These are phyloP conservation scores for Tanypteryx hageni DNA, from an alignment of 2,888 invertebrate genomes.

Conservation along the genomic window DNA sequence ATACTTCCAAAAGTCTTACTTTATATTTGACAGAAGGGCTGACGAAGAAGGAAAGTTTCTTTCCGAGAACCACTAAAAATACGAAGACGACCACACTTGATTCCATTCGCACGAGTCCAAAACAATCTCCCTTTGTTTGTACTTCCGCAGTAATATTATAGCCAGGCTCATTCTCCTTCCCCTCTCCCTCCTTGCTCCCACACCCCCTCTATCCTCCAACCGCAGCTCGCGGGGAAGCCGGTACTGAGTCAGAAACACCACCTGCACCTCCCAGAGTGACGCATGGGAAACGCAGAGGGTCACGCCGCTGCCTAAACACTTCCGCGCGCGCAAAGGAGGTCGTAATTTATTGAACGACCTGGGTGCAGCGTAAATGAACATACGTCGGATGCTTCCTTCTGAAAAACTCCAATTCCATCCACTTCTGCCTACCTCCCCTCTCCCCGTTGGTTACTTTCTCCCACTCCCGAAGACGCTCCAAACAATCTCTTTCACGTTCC, in stretches of 20 bases:
- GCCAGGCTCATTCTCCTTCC: not conserved
- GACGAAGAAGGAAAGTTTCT: not conserved
- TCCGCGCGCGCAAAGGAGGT: not conserved
- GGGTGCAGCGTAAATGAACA: not conserved
- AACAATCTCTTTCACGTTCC: not conserved
- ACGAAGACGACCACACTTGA: too few relatives aligned
- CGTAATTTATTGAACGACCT: not conserved
- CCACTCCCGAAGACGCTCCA: not conserved
- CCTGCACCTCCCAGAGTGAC: slow-evolving; percentile 20
- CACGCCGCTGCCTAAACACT: not conserved
- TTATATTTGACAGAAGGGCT: too few relatives aligned
- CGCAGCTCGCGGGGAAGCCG: not conserved
- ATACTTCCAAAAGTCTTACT: too few relatives aligned
- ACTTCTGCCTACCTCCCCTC: not conserved
- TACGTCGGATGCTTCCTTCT: not conserved
- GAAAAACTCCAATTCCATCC: not conserved
- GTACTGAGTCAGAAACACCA: not conserved
- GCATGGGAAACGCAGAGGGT: not conserved
- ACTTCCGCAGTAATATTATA: not conserved
- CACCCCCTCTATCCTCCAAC: not conserved
- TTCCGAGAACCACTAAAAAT: not conserved
- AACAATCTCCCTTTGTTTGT: not conserved
- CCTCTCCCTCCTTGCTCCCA: not conserved
- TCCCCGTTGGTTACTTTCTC: not conserved
- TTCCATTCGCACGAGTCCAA: not conserved